Evolutionary conservation across 2,797 vertebrate genomes (phyloP).

Genomic region (Nyctibius grandis): DNA sequence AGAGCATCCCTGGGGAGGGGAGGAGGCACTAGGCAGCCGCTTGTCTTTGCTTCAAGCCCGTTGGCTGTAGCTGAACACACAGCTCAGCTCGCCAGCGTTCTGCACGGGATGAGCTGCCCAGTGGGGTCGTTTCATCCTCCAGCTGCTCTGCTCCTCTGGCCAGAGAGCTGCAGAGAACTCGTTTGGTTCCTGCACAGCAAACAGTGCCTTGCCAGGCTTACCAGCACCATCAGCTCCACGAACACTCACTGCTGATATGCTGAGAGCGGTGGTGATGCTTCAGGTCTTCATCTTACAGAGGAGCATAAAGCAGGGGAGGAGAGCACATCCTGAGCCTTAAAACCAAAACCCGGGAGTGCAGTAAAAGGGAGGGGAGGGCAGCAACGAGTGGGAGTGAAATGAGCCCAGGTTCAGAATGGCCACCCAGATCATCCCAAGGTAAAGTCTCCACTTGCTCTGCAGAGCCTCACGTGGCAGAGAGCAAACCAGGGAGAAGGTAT

Average conservation of each 20-base stretch:
- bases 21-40: neutral
- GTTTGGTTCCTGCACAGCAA: accelerated
- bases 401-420: neutral
- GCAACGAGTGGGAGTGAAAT: neutral
- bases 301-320: neutral
- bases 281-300: neutral
- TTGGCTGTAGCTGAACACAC: neutral
- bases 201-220: neutral
- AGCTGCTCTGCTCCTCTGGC: neutral
- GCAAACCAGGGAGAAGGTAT: neutral
- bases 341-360: neutral
- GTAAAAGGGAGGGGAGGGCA: neutral
- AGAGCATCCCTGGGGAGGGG: neutral
- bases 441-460: neutral
- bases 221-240: neutral
- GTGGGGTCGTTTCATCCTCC: accelerated
- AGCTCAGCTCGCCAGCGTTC: neutral
- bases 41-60: neutral
- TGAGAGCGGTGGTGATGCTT: neutral
- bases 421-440: neutral
- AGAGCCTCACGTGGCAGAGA: accelerated
- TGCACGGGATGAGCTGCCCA: neutral
- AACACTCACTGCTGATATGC: neutral
- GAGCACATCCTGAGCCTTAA: neutral
- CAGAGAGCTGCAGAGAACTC: neutral